A percentile compares a stretch with the other conserved stretches of the same genome.
Evolutionary conservation across 2,888 invertebrate species (phyloP).

Genomic region (Troglohyphantes excavatus): DNA sequence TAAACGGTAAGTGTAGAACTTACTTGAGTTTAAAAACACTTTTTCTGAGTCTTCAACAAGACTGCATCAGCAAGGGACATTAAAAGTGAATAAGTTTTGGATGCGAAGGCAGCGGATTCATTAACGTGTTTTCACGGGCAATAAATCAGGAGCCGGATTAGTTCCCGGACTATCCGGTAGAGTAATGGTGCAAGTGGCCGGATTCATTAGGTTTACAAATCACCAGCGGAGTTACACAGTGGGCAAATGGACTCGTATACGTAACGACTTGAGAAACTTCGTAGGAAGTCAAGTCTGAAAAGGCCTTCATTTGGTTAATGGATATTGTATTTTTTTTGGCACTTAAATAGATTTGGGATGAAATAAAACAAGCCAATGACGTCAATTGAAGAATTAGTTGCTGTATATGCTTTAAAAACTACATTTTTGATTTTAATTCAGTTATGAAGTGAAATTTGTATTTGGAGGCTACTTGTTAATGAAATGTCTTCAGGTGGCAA

Average conservation of each 20-base stretch:
- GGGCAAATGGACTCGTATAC: background rate
- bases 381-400: no score
- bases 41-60: background rate
- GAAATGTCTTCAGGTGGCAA: no score
- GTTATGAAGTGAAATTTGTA: no score
- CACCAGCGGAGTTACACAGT: background rate
- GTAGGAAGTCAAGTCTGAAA: no score
- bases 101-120: constrained; percentile 23
- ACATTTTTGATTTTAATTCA: no score
- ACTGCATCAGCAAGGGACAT: background rate
- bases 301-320: no score
- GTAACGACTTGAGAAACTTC: constrained; percentile 6
- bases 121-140: constrained; percentile 35
- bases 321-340: no score
- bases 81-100: background rate
- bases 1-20: constrained; percentile 2
- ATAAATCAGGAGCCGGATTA: constrained; percentile 52
- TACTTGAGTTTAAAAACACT: background rate
- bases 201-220: constrained; percentile 1
- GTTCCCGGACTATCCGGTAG: constrained; percentile 30
- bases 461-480: no score
- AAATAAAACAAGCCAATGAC: no score
- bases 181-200: constrained; percentile 37
- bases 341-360: no score
- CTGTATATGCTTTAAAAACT: no score